Evolutionary conservation across 23 tunicate genomes (phyloP).

Genomic region (Styela clava): DNA sequence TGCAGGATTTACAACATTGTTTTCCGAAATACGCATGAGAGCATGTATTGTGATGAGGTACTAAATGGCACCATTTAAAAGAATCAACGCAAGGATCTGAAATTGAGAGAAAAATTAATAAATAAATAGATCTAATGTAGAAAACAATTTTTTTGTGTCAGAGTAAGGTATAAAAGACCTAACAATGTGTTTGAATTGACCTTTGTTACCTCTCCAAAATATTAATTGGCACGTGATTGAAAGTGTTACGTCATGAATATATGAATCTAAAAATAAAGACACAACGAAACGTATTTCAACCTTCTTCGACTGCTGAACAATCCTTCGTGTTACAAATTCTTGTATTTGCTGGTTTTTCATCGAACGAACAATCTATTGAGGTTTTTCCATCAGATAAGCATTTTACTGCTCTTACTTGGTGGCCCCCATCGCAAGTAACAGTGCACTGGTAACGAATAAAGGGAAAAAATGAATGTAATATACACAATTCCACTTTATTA

Average conservation of each 20-base stretch:
- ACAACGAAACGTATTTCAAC: not conserved
- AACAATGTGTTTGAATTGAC: too few species aligned
- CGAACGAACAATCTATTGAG: constrained; percentile 38
- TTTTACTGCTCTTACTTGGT: constrained; percentile 57
- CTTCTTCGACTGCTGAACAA: constrained; percentile 12
- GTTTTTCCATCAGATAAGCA: constrained; percentile 51
- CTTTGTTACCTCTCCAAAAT: too few species aligned
- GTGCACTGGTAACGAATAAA: constrained; percentile 79
- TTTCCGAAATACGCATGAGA: constrained; percentile 60
- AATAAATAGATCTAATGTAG: too few species aligned
- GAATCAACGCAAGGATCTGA: constrained; percentile 45
- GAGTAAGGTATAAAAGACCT: too few species aligned
- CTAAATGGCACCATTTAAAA: constrained; percentile 72
- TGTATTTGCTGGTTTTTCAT: constrained; percentile 33
- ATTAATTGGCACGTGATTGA: too few species aligned
- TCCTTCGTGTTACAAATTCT: constrained; percentile 68
- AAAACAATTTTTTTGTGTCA: too few species aligned
- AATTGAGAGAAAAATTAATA: too few species aligned
- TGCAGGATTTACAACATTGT: constrained; percentile 73
- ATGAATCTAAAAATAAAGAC: not conserved
- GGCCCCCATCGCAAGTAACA: constrained; percentile 73
- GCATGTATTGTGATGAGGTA: constrained; percentile 69
- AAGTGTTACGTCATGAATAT: too few species aligned
- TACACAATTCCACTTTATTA: too few species aligned
- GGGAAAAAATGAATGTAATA: not conserved